Percentiles rank a stretch among this genome's conserved stretches.
phyloP scores from a whole-genome alignment of 92 coral and sea anemone genomes.

The Pocillopora grandis region DNA sequence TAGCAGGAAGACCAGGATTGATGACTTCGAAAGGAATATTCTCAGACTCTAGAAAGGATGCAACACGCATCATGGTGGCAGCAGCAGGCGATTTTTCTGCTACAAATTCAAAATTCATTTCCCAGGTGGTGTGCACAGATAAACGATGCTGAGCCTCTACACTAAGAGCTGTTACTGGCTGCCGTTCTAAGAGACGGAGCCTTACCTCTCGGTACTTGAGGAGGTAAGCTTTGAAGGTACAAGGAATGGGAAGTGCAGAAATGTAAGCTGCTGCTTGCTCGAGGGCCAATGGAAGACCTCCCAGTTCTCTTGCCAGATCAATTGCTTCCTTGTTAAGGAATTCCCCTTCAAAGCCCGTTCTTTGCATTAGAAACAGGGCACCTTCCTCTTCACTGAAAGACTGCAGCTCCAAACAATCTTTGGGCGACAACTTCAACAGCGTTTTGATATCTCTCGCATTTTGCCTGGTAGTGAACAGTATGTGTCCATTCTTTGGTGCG shows the following conservation, averaged over 20 bases:
- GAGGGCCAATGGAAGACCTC: slow-evolving; percentile 54
- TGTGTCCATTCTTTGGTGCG: slow-evolving; percentile 1
- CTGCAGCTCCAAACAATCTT: slow-evolving; percentile 15
- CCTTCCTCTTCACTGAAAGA: slow-evolving; percentile 28
- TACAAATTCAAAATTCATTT: slow-evolving; percentile 46
- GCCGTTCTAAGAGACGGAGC: slow-evolving; percentile 7
- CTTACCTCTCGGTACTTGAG: slow-evolving; percentile 12
- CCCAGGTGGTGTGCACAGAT: slow-evolving; percentile 60
- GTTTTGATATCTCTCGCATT: slow-evolving; percentile 17
- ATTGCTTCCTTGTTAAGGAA: not conserved
- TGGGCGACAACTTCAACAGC: not conserved
- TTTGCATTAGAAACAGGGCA: slow-evolving; percentile 16
- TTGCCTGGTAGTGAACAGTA: slow-evolving; percentile 38
- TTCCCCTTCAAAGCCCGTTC: not conserved
- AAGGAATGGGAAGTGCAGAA: slow-evolving; percentile 15
- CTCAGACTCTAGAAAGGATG: not conserved
- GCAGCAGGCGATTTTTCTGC: not conserved
- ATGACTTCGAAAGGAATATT: not conserved
- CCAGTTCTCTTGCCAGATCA: slow-evolving; percentile 38
- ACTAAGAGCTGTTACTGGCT: slow-evolving; percentile 18
- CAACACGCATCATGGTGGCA: not conserved
- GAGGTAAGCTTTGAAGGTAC: slow-evolving; percentile 37
- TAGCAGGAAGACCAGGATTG: slow-evolving; percentile 2
- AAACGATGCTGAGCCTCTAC: slow-evolving; percentile 45
- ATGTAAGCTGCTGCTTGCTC: slow-evolving; percentile 67